Conservation (phyloP, 2,888 invertebrate species). For the Tryphoninae sp. region DNA sequence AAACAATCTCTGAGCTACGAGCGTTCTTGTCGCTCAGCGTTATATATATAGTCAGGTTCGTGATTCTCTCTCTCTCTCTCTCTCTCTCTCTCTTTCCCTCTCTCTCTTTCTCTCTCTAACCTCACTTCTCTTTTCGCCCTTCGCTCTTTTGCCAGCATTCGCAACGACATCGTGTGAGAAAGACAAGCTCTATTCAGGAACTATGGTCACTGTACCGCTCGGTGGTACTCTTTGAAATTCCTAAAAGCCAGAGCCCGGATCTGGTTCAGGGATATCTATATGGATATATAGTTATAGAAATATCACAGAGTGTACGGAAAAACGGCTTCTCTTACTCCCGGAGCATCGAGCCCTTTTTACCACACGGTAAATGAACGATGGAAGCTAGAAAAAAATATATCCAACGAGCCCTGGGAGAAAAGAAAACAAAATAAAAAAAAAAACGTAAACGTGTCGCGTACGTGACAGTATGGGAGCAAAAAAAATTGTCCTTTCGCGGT, state of each 20-base stretch:
- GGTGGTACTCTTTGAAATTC: conserved; percentile 75
- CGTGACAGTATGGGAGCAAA: conserved; percentile 40
- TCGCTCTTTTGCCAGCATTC: conserved; percentile 14
- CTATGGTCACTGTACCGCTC: conserved; percentile 17
- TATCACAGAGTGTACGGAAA: conserved; percentile 61
- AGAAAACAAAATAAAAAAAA: conserved; percentile 45
- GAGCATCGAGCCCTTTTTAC: conserved; percentile 53
- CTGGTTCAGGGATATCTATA: conserved; percentile 49
- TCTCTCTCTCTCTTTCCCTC: neutral
- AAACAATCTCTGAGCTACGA: conserved; percentile 20
- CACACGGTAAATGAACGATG: conserved; percentile 59
- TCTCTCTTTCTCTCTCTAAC: conserved; percentile 1
- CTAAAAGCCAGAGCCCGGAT: conserved; percentile 70
- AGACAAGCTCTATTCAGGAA: conserved; percentile 42
- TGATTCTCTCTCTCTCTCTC: conserved; percentile 31
- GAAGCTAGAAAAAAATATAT: conserved; percentile 59
- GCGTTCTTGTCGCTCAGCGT: conserved; percentile 45
- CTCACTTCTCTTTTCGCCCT: conserved; percentile 10
- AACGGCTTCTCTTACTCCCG: conserved; percentile 63
- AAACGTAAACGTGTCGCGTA: conserved; percentile 31
- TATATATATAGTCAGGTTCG: conserved; percentile 38
- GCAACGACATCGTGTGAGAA: conserved; percentile 19
- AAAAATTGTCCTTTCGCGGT: conserved; percentile 38
- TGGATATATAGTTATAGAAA: conserved; percentile 3
- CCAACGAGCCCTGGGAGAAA: conserved; percentile 42